These are phyloP conservation scores for Chauna torquata DNA, from an alignment of 2,113 vertebrate genomes.

Conservation along the genomic window DNA sequence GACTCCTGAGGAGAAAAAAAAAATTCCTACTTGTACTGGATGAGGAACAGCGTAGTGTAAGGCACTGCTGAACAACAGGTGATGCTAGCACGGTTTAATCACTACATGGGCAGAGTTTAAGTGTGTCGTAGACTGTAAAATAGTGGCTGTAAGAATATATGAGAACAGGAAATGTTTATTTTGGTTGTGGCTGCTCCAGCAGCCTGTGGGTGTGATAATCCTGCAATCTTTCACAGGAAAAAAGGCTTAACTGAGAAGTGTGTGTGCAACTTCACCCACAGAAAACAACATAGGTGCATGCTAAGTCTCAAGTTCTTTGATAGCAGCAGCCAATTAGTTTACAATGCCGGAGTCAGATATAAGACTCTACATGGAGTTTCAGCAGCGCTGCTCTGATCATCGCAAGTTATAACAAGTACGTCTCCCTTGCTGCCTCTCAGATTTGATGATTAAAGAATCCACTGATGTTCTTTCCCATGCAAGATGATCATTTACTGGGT, in stretches of 20 bases:
- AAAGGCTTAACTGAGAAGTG: neutral
- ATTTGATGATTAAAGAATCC: conserved; percentile 13
- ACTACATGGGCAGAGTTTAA: neutral
- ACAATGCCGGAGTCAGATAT: neutral
- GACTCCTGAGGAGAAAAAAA: neutral
- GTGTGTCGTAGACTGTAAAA: neutral
- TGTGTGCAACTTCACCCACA: neutral
- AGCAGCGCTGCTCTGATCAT: neutral
- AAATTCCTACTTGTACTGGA: neutral
- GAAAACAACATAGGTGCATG: neutral
- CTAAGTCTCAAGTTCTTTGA: neutral
- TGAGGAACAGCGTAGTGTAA: neutral
- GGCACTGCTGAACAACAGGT: neutral
- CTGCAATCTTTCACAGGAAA: neutral
- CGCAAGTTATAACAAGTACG: neutral
- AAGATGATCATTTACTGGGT: conserved; percentile 34
- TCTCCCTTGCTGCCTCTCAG: neutral
- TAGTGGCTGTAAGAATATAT: neutral
- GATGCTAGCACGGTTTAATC: neutral
- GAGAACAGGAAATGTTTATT: neutral
- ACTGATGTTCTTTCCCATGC: conserved; percentile 1
- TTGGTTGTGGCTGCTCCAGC: neutral
- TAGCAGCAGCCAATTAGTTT: neutral
- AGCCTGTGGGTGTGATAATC: neutral
- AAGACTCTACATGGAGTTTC: neutral